These are phyloP conservation scores for Drosophila tanythrix DNA, from an alignment of 2,888 invertebrate genomes.

Conservation along the genomic window DNA sequence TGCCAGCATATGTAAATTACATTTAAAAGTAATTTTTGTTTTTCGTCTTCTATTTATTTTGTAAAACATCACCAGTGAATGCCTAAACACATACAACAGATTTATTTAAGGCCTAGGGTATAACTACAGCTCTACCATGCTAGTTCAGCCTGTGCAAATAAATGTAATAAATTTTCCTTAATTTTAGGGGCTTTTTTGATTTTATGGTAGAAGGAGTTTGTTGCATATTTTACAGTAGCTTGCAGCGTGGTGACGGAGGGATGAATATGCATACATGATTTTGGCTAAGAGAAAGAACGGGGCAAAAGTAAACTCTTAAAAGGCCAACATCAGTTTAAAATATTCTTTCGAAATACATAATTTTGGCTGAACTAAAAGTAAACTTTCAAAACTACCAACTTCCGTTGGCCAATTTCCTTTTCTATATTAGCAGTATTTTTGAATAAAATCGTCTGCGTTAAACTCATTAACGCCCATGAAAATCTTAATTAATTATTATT, in stretches of 20 bases:
- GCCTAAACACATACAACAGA: slow-evolving; percentile 1
- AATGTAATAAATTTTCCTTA: slow-evolving; percentile 11
- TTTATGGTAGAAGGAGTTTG: neutral
- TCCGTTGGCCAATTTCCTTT: slow-evolving; percentile 10
- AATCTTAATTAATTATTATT: slow-evolving; percentile 51
- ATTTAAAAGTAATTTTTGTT: slow-evolving; percentile 42
- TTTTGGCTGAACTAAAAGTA: neutral
- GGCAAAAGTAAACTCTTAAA: neutral
- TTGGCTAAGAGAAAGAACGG: neutral
- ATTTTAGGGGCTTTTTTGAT: slow-evolving; percentile 2
- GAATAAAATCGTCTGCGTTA: slow-evolving; percentile 38
- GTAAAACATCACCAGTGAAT: slow-evolving; percentile 9
- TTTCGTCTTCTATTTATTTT: slow-evolving; percentile 14
- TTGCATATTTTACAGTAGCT: slow-evolving; percentile 16
- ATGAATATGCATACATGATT: slow-evolving; percentile 2
- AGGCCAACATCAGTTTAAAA: neutral
- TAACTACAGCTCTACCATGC: neutral
- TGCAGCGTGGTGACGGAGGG: neutral
- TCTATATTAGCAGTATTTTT: neutral
- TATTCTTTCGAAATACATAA: neutral
- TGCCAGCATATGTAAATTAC: slow-evolving; percentile 69
- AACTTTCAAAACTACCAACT: neutral
- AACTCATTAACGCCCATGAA: slow-evolving; percentile 56
- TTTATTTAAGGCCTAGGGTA: neutral
- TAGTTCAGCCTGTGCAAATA: slow-evolving; percentile 22